Conservation (phyloP, 1,140 invertebrate genomes). For the Arctopsyche grandis region DNA sequence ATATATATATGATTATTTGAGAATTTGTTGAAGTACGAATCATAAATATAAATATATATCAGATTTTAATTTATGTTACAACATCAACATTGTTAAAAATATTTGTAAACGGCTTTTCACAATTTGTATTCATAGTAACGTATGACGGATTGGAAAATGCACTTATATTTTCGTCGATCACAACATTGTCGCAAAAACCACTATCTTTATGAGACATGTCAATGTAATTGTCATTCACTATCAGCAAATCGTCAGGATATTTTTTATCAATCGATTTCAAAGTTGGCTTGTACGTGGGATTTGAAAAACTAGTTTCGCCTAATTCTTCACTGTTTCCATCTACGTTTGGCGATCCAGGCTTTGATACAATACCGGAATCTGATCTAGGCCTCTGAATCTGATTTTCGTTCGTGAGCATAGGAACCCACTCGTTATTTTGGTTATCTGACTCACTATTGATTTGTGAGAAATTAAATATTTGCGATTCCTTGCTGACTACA, state of each 20-base stretch:
- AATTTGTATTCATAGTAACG: constrained; percentile 56
- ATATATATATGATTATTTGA: too few species aligned
- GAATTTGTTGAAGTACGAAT: too few species aligned
- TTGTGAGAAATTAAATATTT: constrained; percentile 58
- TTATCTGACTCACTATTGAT: constrained; percentile 60
- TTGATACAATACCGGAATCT: constrained; percentile 61
- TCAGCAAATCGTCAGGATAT: constrained; percentile 63
- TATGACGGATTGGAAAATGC: constrained; percentile 67
- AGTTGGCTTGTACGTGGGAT: constrained; percentile 57
- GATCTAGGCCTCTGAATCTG: constrained; percentile 60
- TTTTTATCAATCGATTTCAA: constrained; percentile 56
- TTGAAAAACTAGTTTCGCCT: constrained; percentile 53
- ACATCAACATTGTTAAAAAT: constrained; percentile 44
- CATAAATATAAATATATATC: neutral
- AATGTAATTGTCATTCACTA: constrained; percentile 68
- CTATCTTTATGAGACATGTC: constrained; percentile 70
- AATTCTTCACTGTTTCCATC: neutral
- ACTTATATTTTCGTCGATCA: constrained; percentile 52
- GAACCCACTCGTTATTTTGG: constrained; percentile 66
- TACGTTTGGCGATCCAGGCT: constrained; percentile 55
- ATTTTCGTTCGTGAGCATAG: constrained; percentile 68
- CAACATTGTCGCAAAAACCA: constrained; percentile 61
- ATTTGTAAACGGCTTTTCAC: constrained; percentile 39
- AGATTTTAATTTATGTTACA: neutral
- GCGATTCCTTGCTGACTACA: constrained; percentile 60